A percentile compares a stretch with the other conserved stretches of the same genome.
Evolutionary conservation across 37 sponge, comb jelly and placozoan species (phyloP).

Genomic region (Spongilla lacustris): DNA sequence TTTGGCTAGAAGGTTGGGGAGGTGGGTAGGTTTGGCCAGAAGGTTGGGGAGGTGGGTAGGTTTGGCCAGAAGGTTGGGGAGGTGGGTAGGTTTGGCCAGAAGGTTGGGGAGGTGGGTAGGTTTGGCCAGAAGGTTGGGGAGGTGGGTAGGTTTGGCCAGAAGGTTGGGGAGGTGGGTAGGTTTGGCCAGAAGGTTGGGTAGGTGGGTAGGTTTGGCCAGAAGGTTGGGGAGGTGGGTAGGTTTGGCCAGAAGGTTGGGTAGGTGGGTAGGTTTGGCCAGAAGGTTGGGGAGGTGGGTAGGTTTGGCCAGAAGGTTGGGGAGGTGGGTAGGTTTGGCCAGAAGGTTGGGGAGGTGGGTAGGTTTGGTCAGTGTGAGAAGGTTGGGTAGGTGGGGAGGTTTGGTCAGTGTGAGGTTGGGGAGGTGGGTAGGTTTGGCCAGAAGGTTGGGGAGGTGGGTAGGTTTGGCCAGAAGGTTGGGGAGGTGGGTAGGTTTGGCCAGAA

Average conservation of each 20-base stretch:
- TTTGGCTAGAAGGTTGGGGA: background rate
- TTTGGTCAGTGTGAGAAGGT: background rate
- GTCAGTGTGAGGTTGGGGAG: background rate
- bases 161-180: slow-evolving; percentile 10
- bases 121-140: background rate
- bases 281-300: background rate
- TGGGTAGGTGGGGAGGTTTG: no score
- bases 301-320: background rate
- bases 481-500: background rate
- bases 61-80: background rate
- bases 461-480: background rate
- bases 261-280: background rate
- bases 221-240: background rate
- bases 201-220: background rate
- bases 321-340: background rate
- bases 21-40: slow-evolving; percentile 8
- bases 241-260: background rate
- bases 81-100: background rate
- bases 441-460: background rate
- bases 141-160: background rate
- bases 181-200: background rate
- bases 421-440: background rate
- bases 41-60: background rate
- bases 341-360: slow-evolving; percentile 10
- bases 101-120: slow-evolving; percentile 16